phyloP scores from a whole-genome alignment of 2,113 vertebrate species.

The Heterocephalus glaber region DNA sequence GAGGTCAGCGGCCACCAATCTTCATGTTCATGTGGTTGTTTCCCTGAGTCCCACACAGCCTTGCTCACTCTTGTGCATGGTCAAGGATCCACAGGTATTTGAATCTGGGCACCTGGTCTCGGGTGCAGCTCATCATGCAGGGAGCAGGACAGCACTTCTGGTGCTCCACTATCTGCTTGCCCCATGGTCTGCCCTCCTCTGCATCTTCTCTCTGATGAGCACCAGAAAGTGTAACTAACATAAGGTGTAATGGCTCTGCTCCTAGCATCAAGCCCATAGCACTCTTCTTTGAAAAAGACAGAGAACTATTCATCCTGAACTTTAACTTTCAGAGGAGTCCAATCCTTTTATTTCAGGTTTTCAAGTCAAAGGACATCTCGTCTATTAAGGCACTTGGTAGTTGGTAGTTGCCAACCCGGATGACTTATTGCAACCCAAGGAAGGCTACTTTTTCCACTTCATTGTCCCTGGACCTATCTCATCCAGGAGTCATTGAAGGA shows the following conservation, averaged over 20 bases:
- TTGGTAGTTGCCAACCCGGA: neutral
- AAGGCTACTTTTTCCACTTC: neutral
- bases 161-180: neutral
- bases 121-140: neutral
- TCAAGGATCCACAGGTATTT: neutral
- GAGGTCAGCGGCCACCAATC: neutral
- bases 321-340: neutral
- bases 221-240: rapidly evolving
- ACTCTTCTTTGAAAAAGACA: neutral
- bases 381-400: neutral
- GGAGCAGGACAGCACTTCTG: rapidly evolving
- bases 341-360: neutral
- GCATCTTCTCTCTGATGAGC: neutral
- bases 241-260: neutral
- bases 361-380: neutral
- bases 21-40: neutral
- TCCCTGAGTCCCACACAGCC: neutral
- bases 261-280: neutral
- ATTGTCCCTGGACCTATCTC: neutral
- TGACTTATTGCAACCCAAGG: neutral
- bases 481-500: neutral
- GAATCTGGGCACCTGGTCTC: neutral
- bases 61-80: neutral
- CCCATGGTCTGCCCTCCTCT: no score
- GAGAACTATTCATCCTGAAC: neutral